Percentiles rank a stretch among this genome's conserved stretches.
These are phyloP conservation scores for Mirounga angustirostris DNA, from an alignment of 2,113 vertebrate species.

Conservation along the genomic window DNA sequence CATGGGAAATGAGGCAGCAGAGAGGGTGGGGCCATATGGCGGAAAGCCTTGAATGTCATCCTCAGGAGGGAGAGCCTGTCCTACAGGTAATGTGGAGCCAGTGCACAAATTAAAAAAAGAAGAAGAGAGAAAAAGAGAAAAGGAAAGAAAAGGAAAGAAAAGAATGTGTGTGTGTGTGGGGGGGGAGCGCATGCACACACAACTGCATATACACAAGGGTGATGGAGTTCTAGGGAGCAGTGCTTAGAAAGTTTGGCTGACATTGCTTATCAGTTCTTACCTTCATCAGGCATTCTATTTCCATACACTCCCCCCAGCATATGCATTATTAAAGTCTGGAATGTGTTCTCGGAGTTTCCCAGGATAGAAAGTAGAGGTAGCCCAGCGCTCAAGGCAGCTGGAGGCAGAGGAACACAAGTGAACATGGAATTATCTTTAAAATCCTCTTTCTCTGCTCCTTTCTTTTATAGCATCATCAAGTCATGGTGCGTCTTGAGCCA, in stretches of 20 bases:
- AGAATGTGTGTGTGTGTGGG: not conserved
- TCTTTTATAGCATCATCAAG: not conserved
- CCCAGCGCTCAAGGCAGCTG: not conserved
- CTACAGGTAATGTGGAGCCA: not conserved
- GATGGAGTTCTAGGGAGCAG: not conserved
- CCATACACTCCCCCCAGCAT: too few species aligned
- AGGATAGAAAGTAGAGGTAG: not conserved
- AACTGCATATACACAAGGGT: not conserved
- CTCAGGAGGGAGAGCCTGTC: not conserved
- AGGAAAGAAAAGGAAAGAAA: not conserved
- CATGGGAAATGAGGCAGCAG: not conserved
- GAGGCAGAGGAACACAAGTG: too few species aligned
- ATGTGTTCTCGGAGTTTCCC: not conserved
- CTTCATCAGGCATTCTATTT: not conserved
- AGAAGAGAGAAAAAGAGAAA: not conserved
- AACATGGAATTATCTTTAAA: not conserved
- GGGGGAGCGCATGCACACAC: not conserved
- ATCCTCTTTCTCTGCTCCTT: not conserved
- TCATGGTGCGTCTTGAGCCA: not conserved
- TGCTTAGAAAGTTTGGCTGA: not conserved
- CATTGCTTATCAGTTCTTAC: rapidly evolving
- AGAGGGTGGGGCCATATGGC: rapidly evolving
- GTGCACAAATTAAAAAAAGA: not conserved
- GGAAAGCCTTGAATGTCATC: not conserved
- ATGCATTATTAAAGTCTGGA: not conserved